phyloP scores from a whole-genome alignment of 2,797 vertebrate species.

The Dermochelys coriacea region DNA sequence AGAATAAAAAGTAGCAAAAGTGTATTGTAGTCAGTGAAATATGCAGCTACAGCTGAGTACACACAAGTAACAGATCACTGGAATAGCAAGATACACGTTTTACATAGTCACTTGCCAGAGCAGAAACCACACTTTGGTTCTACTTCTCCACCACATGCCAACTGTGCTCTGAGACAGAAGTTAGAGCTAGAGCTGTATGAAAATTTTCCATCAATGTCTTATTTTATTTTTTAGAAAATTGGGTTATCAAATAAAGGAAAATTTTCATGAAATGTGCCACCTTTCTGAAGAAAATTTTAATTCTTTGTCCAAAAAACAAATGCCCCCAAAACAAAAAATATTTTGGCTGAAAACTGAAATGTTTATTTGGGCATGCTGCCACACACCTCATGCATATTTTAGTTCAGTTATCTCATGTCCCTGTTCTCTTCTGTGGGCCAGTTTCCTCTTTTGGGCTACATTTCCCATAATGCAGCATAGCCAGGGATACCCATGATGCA shows the following conservation, averaged over 20 bases:
- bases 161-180: neutral
- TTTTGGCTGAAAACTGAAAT: constrained; percentile 1
- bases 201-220: neutral
- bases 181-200: neutral
- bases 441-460: neutral
- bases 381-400: neutral
- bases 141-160: neutral
- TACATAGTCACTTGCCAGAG: constrained; percentile 15
- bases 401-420: neutral
- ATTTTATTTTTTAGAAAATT: neutral
- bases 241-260: neutral
- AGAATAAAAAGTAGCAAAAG: constrained; percentile 52
- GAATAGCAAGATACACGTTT: constrained; percentile 1
- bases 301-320: neutral
- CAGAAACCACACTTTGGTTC: neutral
- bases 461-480: neutral
- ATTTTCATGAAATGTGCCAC: neutral
- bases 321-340: neutral
- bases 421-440: neutral
- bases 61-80: constrained; percentile 12
- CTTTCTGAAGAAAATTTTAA: neutral
- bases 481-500: neutral
- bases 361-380: neutral
- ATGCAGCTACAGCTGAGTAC: constrained; percentile 38
- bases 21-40: constrained; percentile 46